These are phyloP conservation scores for Hecatera dysodea DNA, from an alignment of 2,888 invertebrate genomes.

Conservation along the genomic window DNA sequence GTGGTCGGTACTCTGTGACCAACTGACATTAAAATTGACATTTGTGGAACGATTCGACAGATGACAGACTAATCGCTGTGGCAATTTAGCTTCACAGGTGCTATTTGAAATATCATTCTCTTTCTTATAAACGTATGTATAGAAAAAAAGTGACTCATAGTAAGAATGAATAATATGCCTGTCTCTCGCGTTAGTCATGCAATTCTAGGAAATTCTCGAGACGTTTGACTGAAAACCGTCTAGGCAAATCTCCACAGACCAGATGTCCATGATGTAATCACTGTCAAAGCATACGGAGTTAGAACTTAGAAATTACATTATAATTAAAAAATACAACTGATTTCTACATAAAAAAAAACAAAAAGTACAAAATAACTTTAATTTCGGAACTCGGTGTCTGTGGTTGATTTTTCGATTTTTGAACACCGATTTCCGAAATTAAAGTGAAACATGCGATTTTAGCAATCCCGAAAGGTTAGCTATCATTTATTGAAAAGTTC, in stretches of 20 bases:
- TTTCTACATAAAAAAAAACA: too few species aligned
- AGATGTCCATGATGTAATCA: conserved; percentile 20
- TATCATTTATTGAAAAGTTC: too few species aligned
- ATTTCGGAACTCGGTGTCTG: too few species aligned
- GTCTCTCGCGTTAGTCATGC: conserved; percentile 38
- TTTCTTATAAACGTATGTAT: neutral
- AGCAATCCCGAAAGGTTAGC: too few species aligned
- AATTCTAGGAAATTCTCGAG: conserved; percentile 38
- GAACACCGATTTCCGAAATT: too few species aligned
- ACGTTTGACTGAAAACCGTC: conserved; percentile 31
- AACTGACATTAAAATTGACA: conserved; percentile 11
- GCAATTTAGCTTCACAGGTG: neutral
- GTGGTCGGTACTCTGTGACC: neutral
- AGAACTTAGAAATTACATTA: neutral
- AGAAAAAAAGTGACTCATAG: conserved; percentile 30
- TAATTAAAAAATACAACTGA: too few species aligned
- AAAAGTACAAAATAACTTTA: too few species aligned
- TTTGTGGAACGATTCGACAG: neutral
- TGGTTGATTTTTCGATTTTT: too few species aligned
- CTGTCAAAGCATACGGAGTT: conserved; percentile 2
- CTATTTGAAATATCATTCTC: neutral
- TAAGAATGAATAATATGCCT: conserved; percentile 6
- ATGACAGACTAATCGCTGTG: neutral
- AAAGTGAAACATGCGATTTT: too few species aligned
- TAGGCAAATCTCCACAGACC: conserved; percentile 40